These are phyloP conservation scores for Geopemphigus sp. DNA, from an alignment of 1,140 invertebrate genomes.

Conservation along the genomic window DNA sequence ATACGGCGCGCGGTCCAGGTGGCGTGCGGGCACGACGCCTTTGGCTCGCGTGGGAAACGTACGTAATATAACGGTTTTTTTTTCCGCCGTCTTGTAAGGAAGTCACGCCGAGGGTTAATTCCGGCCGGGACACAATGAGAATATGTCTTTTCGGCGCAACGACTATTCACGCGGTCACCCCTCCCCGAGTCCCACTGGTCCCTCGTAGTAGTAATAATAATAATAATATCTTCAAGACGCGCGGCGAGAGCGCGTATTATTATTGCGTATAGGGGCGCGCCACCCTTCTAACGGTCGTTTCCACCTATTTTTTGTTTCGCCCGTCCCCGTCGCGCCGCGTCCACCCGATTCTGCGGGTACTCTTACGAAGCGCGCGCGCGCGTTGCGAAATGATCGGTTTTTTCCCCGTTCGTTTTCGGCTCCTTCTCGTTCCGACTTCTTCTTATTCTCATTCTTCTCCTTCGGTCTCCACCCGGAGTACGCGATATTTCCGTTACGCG, in stretches of 20 bases:
- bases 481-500: too few species aligned
- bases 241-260: neutral
- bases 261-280: conserved; percentile 25
- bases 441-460: too few species aligned
- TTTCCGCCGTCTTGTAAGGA: conserved; percentile 38
- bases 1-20: neutral
- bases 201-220: too few species aligned
- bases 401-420: neutral
- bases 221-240: conserved; percentile 44
- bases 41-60: conserved; percentile 39
- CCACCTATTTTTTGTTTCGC: conserved; percentile 5
- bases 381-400: conserved; percentile 39
- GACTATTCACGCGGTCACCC: neutral
- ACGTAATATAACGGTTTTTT: conserved; percentile 47
- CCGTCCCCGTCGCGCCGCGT: neutral
- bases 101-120: conserved; percentile 17
- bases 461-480: too few species aligned
- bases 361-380: neutral
- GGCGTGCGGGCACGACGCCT: conserved; percentile 25
- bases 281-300: conserved; percentile 49
- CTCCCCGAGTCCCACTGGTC: too few species aligned
- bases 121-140: neutral
- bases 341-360: conserved; percentile 32
- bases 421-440: too few species aligned
- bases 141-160: conserved; percentile 29